Evolutionary conservation across 1,140 invertebrate species (phyloP).

Genomic region (Drosophila teissieri): DNA sequence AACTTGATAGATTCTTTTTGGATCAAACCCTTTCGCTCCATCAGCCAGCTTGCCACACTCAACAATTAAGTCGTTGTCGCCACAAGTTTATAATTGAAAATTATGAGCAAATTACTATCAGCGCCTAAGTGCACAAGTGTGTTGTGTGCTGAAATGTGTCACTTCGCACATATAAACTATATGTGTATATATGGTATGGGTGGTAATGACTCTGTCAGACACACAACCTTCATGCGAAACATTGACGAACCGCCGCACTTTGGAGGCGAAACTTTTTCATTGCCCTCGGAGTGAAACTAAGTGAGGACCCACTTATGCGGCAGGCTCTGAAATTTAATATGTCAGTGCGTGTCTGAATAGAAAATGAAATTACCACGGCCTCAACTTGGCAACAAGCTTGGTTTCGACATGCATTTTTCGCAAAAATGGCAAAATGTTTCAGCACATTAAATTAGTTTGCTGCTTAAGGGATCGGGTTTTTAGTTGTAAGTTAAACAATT

Average conservation of each 20-base stretch:
- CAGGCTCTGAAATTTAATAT: constrained; percentile 38
- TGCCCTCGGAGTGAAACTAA: constrained; percentile 46
- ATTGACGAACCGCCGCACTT: constrained; percentile 35
- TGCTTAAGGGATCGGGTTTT: background rate
- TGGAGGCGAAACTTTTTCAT: constrained; percentile 50
- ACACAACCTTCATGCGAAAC: constrained; percentile 28
- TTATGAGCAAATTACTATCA: constrained; percentile 35
- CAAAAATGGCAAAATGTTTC: background rate
- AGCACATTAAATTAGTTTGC: background rate
- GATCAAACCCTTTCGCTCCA: too few species aligned
- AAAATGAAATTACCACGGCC: constrained; percentile 40
- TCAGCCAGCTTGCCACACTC: background rate
- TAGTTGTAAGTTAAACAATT: background rate
- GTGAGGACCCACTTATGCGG: constrained; percentile 42
- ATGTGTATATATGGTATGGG: background rate
- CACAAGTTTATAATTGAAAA: constrained; percentile 49
- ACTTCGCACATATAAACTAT: background rate
- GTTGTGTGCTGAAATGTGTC: constrained; percentile 42
- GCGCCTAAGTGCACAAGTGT: constrained; percentile 43
- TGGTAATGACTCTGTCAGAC: constrained; percentile 37
- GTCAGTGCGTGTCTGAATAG: constrained; percentile 22
- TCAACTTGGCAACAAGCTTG: background rate
- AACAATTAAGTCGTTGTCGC: constrained; percentile 17
- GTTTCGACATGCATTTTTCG: background rate
- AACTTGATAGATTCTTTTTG: background rate